Evolutionary conservation across 2,113 vertebrate genomes (phyloP), one percentile per base, ranked within the genome.

Genomic region (Microtus oregoni): DNA sequence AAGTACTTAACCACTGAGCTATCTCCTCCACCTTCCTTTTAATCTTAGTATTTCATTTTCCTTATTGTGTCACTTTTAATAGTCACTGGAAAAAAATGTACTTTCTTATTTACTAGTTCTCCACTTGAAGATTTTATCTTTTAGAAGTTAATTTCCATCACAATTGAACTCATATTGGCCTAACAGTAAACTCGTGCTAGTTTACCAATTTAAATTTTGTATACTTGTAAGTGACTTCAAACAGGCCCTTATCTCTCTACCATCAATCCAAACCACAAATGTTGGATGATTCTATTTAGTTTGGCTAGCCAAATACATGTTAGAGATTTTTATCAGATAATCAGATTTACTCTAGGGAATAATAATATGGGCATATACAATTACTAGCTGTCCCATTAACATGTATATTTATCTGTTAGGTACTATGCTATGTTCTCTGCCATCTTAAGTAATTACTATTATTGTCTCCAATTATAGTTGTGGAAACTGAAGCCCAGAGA

Each of bases 321-420:
- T 15, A 28, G 26, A n/a, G 6, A 12, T 89, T 91, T 61, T 47
- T 38, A 94, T 79, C 5, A 89, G 55, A 75, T 92, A 89, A 55
- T 75, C 65, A 70, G 68, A 73, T n/a, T 68, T 55, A 89, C 28
- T 92, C 72, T 90, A 86, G 32, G 22, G 14, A 96, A 73, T 73
- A 82, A 90, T 63, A 90, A 61, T 55, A 92, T 50, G 50, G 63
- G 68, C 12, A 91, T 76, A 82, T 92, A 90, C 58, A 28, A 96
- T 50, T 88, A 95, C 14, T 63, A 93, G 35, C 17, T 72, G n/a
- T n/a, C n/a, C n/a, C n/a, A n/a, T n/a, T n/a, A n/a, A n/a, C n/a
- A n/a, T n/a, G n/a, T n/a, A n/a, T n/a, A n/a, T n/a, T n/a, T n/a
- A n/a, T n/a, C n/a, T n/a, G 14, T 70, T 72, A 72, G 35, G 17